Percentiles rank a stretch among this genome's conserved stretches.
Evolutionary conservation across 2,113 vertebrate genomes (phyloP).

Genomic region (Grammomys surdaster): DNA sequence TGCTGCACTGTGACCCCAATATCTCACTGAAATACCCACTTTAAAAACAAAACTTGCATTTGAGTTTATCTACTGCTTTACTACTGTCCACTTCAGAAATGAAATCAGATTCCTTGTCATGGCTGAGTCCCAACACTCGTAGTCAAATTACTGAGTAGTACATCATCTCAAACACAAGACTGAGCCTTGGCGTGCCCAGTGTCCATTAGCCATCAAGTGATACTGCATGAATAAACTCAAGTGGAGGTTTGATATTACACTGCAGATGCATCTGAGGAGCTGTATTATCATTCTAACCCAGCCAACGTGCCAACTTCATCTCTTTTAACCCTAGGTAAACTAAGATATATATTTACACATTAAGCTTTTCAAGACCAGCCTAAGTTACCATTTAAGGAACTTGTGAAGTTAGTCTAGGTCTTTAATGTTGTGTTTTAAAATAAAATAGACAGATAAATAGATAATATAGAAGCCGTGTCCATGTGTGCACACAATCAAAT

Average conservation of each 20-base stretch:
- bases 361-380: constrained; percentile 61
- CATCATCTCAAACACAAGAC: constrained; percentile 63
- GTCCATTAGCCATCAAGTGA: constrained; percentile 78
- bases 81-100: constrained; percentile 60
- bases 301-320: constrained; percentile 55
- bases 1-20: not conserved
- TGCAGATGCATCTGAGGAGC: constrained; percentile 65
- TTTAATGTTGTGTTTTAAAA: constrained; percentile 39
- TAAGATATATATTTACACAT: constrained; percentile 72
- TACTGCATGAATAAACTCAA: constrained; percentile 66
- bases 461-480: not conserved
- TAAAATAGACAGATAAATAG: not conserved
- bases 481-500: not conserved
- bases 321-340: constrained; percentile 66
- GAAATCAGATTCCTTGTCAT: constrained; percentile 70
- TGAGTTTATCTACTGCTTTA: constrained; percentile 53
- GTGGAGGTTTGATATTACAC: constrained; percentile 71
- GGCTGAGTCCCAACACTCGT: constrained; percentile 59
- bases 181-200: constrained; percentile 64
- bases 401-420: constrained; percentile 3
- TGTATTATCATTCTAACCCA: constrained; percentile 56
- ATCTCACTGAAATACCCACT: not conserved
- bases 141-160: constrained; percentile 69
- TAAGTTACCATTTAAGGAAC: constrained; percentile 55
- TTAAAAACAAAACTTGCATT: constrained; percentile 40